Base-by-base conservation (phyloP, 2,113 vertebrate genomes). In the Corvus moneduloides region DNA sequence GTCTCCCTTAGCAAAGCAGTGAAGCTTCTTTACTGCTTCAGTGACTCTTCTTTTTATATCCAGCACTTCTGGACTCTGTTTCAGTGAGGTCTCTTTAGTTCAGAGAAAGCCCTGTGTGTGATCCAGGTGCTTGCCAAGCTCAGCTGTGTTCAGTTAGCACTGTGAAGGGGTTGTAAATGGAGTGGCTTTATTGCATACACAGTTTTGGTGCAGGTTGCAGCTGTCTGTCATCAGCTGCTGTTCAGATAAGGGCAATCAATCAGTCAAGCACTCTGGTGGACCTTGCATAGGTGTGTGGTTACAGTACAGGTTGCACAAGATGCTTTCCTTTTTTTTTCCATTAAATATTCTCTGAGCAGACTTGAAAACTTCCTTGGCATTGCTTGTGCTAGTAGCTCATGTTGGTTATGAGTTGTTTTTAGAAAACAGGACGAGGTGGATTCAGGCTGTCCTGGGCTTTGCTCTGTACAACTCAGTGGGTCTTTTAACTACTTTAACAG, bases 131-230 rank as follows among this genome's bases (percentile, higher is more conserved):
- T 64, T 89, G 44, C 51, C 35, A 21, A 14, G 27, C 26, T 33
- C 39, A 68, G 37, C n/a, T 66, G 26, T 81, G 61, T 20, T 69
- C 13, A 66, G 33, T 41, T 51, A 13, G 49, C 7, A 1, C 18
- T 35, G 19, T 10, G 14, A 32, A 28, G 3, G 27, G 54, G 6
- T 5, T 28, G 59, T 30, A 4, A 37, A 18, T 16, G 10, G 27
- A 71, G 52, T 6, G 37, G 16, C 7, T 73, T 48, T 39, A 4
- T 5, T 22, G 12, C 32, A 7, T 3, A 0, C n/a, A 4, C 8
- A 20, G 6, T 24, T 72, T 49, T 26, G 22, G 21, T 26, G 20
- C 54, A 37, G 56, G 12, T 7, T 41, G n/a, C 26, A 74, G 56
- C 56, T 43, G 3, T 48, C n/a, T 17, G 5, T 43, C 33, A 7